These are phyloP conservation scores for Salpingus planirostris DNA, from an alignment of 2,888 invertebrate species.

Conservation along the genomic window DNA sequence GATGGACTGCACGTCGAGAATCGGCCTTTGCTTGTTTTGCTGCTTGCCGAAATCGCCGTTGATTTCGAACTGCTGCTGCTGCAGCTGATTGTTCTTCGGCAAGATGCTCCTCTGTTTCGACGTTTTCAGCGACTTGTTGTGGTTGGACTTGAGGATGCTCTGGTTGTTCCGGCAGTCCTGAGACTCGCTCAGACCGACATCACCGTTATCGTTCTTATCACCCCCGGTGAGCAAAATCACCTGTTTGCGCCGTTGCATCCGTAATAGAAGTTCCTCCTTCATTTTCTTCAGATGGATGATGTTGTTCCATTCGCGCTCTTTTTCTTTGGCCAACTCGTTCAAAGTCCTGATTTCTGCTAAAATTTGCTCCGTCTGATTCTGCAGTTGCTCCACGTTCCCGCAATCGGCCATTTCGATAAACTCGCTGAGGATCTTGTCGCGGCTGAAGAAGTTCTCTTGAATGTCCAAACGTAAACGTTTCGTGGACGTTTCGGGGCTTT, in stretches of 20 bases:
- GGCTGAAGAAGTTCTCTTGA: conserved; percentile 37
- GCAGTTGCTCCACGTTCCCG: conserved; percentile 52
- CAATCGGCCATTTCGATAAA: conserved; percentile 56
- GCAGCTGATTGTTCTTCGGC: conserved; percentile 43
- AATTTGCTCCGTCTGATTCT: conserved; percentile 56
- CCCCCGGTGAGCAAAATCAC: conserved; percentile 40
- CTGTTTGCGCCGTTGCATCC: conserved; percentile 62
- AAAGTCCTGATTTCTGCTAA: conserved; percentile 60
- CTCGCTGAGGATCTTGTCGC: conserved; percentile 53
- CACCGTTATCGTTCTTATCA: conserved; percentile 23
- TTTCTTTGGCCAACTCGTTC: conserved; percentile 64
- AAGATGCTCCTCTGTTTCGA: conserved; percentile 33
- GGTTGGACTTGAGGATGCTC: conserved; percentile 26
- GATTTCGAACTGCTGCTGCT: conserved; percentile 41
- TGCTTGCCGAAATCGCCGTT: conserved; percentile 51
- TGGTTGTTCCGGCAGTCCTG: conserved; percentile 21
- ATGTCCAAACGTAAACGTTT: conserved; percentile 35
- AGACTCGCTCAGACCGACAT: conserved; percentile 22
- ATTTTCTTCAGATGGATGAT: conserved; percentile 73
- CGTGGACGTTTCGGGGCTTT: conserved; percentile 25
- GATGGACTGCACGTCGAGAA: conserved; percentile 74
- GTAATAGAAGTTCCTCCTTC: conserved; percentile 70
- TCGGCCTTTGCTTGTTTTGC: conserved; percentile 56
- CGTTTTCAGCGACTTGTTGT: conserved; percentile 16
- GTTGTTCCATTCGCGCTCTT: conserved; percentile 82